phyloP scores from a whole-genome alignment of 2,888 invertebrate genomes.

The Thalpophila matura region DNA sequence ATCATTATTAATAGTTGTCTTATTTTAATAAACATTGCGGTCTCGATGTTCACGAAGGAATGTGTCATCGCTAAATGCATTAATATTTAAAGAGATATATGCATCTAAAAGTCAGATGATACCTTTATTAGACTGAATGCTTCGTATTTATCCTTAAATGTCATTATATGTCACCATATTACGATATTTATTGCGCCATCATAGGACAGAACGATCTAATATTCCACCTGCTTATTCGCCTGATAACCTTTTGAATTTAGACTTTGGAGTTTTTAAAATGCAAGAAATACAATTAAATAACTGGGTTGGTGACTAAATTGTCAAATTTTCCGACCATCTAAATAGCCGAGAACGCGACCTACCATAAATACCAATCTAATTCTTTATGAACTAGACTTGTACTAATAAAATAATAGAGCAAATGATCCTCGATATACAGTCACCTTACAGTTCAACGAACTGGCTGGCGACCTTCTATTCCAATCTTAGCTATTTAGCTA shows the following conservation, averaged over 20 bases:
- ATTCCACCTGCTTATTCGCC: too few species aligned
- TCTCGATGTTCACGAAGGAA: background rate
- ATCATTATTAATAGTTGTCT: constrained; percentile 2
- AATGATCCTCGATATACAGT: constrained; percentile 14
- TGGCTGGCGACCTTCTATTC: constrained; percentile 33
- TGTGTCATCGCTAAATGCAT: constrained; percentile 7
- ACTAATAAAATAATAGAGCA: constrained; percentile 23
- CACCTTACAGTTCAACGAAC: constrained; percentile 37
- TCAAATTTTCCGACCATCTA: constrained; percentile 4
- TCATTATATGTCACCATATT: background rate
- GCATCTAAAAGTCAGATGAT: background rate
- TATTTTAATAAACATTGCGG: background rate
- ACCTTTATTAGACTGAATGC: background rate
- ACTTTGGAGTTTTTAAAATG: too few species aligned
- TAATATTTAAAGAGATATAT: background rate
- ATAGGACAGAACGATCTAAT: too few species aligned
- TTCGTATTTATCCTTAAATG: background rate
- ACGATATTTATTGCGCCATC: too few species aligned
- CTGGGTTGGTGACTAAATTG: background rate
- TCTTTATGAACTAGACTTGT: constrained; percentile 9
- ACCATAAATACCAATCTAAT: constrained; percentile 39
- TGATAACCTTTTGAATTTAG: too few species aligned
- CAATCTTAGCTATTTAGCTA: constrained; percentile 13
- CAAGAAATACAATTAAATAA: too few species aligned
- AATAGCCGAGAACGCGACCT: constrained; percentile 7